Evolutionary conservation across 2,888 invertebrate genomes (phyloP).

Genomic region (Marasmarcha lunaedactyla): DNA sequence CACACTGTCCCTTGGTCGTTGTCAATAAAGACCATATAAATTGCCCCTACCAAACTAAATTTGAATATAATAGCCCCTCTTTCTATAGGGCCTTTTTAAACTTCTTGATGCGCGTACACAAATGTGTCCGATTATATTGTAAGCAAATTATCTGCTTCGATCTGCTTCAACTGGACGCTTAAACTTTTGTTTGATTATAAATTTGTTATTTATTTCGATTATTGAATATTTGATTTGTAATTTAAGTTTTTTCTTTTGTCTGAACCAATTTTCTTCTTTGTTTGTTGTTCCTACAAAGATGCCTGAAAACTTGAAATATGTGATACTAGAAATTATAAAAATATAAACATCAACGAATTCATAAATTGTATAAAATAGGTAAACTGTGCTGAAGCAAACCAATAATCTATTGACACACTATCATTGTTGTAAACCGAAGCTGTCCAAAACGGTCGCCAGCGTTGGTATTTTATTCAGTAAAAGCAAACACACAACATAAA

Average conservation of each 20-base stretch:
- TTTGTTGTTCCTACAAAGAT: too few species aligned
- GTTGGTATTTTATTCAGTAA: too few species aligned
- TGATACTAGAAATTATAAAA: too few species aligned
- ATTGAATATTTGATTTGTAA: slow-evolving; percentile 11
- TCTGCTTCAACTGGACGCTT: slow-evolving; percentile 32
- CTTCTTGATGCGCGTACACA: slow-evolving; percentile 53
- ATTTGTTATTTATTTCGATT: slow-evolving; percentile 28
- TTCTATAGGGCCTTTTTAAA: slow-evolving; percentile 53
- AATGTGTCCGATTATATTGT: slow-evolving; percentile 64
- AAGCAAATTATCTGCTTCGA: slow-evolving; percentile 67
- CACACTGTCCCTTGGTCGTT: slow-evolving; percentile 40
- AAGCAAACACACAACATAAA: slow-evolving; percentile 4
- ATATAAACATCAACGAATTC: too few species aligned
- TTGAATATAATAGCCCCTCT: slow-evolving; percentile 65
- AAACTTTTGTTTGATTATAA: slow-evolving; percentile 20
- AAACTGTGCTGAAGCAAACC: too few species aligned
- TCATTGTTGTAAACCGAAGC: slow-evolving; percentile 5
- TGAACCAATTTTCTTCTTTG: too few species aligned
- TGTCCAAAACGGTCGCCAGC: too few species aligned
- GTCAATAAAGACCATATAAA: slow-evolving; percentile 69
- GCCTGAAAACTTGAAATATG: too few species aligned
- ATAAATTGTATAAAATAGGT: too few species aligned
- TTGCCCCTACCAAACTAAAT: slow-evolving; percentile 61
- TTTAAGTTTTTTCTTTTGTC: neutral
- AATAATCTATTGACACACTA: too few species aligned